Evolutionary conservation across 2,888 invertebrate genomes (phyloP).

Genomic region (Hypselothyrea guttata): DNA sequence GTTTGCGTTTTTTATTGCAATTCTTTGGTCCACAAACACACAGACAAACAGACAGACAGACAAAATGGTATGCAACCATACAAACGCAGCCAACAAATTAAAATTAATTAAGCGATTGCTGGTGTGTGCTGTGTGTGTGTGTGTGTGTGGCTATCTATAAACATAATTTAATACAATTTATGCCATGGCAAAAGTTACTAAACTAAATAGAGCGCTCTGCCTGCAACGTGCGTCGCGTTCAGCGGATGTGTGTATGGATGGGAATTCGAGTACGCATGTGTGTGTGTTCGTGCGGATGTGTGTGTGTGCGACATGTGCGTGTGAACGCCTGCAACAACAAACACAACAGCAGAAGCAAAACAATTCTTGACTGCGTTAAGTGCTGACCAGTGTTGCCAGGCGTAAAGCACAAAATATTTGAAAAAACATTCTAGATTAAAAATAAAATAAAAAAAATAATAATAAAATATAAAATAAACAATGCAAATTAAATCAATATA

Average conservation of each 20-base stretch:
- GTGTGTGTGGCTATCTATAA: too few species aligned
- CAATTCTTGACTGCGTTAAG: conserved; percentile 62
- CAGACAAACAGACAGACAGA: conserved; percentile 22
- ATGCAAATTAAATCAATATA: too few species aligned
- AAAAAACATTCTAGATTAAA: too few species aligned
- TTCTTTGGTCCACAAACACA: conserved; percentile 45
- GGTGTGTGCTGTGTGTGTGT: too few species aligned
- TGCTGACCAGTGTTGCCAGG: too few species aligned
- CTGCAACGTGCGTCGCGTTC: conserved; percentile 35
- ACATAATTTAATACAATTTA: conserved; percentile 63
- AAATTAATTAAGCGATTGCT: conserved; percentile 70
- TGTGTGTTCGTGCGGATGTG: conserved; percentile 30
- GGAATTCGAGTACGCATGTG: conserved; percentile 6
- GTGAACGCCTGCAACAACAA: conserved; percentile 52
- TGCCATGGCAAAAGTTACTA: conserved; percentile 55
- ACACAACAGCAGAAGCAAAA: conserved; percentile 45
- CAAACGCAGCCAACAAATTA: conserved; percentile 63
- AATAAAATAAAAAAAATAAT: too few species aligned
- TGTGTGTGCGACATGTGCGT: conserved; percentile 65
- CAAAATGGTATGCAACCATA: conserved; percentile 64
- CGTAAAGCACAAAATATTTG: too few species aligned
- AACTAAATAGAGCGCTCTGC: conserved; percentile 23
- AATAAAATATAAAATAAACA: too few species aligned
- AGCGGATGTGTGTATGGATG: conserved; percentile 12
- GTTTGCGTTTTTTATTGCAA: conserved; percentile 61